These are phyloP conservation scores for Dryadula phaetusa DNA, from an alignment of 2,888 invertebrate genomes.

Conservation along the genomic window DNA sequence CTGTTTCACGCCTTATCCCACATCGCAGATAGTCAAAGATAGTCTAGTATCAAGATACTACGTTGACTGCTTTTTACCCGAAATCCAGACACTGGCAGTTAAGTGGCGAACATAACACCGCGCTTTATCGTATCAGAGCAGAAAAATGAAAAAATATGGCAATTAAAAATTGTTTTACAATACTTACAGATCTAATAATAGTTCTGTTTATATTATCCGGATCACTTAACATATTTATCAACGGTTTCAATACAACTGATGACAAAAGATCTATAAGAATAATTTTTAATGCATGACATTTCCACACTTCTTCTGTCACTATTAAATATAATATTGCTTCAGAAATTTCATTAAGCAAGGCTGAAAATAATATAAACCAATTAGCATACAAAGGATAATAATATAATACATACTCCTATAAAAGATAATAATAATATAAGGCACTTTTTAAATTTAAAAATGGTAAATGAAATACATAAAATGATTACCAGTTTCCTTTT, in stretches of 20 bases:
- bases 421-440: too few species aligned
- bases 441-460: too few species aligned
- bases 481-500: conserved; percentile 84
- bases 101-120: too few species aligned
- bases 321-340: conserved; percentile 93
- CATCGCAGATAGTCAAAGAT: too few species aligned
- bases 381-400: conserved; percentile 1
- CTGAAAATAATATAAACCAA: conserved; percentile 71
- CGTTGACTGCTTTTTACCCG: too few species aligned
- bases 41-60: too few species aligned
- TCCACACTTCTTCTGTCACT: conserved; percentile 93
- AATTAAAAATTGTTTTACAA: neutral
- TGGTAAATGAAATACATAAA: neutral
- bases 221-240: conserved; percentile 90
- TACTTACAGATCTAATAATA: conserved; percentile 93
- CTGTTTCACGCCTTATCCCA: too few species aligned
- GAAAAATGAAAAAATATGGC: neutral
- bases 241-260: conserved; percentile 88
- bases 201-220: conserved; percentile 96
- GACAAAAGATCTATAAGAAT: conserved; percentile 89
- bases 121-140: too few species aligned
- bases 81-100: too few species aligned
- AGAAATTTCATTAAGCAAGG: conserved; percentile 91
- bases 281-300: conserved; percentile 91
- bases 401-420: too few species aligned